Evolutionary conservation across 2,888 invertebrate genomes (phyloP).

Genomic region (Nasonia oneida): DNA sequence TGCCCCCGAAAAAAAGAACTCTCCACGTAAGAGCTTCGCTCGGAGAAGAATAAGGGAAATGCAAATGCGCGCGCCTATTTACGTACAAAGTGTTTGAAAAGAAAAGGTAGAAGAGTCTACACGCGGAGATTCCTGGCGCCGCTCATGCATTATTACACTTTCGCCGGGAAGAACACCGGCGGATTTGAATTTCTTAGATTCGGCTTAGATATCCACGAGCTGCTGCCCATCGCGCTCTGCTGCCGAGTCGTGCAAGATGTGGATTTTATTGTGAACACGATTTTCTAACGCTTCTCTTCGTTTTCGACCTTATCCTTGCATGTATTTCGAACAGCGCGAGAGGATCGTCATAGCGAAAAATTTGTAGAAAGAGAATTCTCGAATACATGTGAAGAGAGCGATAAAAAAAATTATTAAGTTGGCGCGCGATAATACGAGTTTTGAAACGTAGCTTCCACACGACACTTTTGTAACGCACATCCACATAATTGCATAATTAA

Average conservation of each 20-base stretch:
- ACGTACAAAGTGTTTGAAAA: neutral
- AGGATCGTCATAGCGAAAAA: no score
- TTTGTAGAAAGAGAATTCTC: no score
- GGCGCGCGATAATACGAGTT: neutral
- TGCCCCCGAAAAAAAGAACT: neutral
- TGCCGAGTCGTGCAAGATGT: neutral
- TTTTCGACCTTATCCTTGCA: neutral
- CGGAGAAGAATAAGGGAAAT: neutral
- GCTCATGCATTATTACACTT: slow-evolving; percentile 45
- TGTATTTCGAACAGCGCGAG: neutral
- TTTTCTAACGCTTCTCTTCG: neutral
- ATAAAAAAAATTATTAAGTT: neutral
- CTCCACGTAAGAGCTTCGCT: neutral
- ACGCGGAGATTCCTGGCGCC: neutral
- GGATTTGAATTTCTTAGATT: neutral
- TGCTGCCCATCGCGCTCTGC: neutral
- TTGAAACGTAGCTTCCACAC: neutral
- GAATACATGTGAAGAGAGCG: no score
- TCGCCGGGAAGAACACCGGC: neutral
- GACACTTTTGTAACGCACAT: neutral
- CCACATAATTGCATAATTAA: neutral
- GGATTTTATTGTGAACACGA: neutral
- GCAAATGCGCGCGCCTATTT: neutral
- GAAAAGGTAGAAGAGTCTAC: neutral
- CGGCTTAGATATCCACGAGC: neutral